Base-by-base conservation (phyloP, 2,797 vertebrate genomes). In the Trematomus bernacchii region DNA sequence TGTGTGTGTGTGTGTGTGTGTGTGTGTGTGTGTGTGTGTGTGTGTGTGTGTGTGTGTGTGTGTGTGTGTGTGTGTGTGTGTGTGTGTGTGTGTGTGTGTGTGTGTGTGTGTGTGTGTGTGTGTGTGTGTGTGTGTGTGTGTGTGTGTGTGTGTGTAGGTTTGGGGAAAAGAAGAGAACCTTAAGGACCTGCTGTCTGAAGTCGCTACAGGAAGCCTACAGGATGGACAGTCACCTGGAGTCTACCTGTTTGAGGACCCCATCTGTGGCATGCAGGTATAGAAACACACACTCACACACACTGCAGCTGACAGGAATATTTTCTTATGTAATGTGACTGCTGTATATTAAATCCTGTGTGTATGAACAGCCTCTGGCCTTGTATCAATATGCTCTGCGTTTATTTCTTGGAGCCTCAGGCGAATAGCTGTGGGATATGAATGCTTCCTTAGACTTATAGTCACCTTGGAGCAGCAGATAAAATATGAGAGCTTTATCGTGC, bases 91-190 rank as follows among this genome's bases (percentile, higher is more conserved):
- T 9, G 46, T 16, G 44, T 16, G 44, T 46, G 44, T 46, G 44
- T 6, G 44, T 51, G n/a, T 19, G 18, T 19, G 18, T 19, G 18
- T 15, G n/a, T 52, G n/a, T 13, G 10, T 52, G 3, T 19, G 27
- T 55, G 54, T 19, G 14, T 77, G 19, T 66, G 30, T 61, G 12
- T 53, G 42, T 78, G 52, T 66, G 42, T 74, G 52, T 65, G 14
- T 60, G 57, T 75, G 33, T 65, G 18, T 70, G 19, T 73, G 46
- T 66, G 42, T 84, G 42, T 23, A 94, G 92, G 97, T 98, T 61
- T 99, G 97, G 96, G 98, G 98, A 0, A 98, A 97, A 85, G 97
- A 99, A n/a, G 98, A 99, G 92, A 98, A 97, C 76, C 95, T 99
- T 7, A 97, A 97, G 74, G 98, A 99, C 81, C 85, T 99, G 68